Evolutionary conservation across 2,888 invertebrate species (phyloP).

Genomic region (Dromius quadrimaculatus): DNA sequence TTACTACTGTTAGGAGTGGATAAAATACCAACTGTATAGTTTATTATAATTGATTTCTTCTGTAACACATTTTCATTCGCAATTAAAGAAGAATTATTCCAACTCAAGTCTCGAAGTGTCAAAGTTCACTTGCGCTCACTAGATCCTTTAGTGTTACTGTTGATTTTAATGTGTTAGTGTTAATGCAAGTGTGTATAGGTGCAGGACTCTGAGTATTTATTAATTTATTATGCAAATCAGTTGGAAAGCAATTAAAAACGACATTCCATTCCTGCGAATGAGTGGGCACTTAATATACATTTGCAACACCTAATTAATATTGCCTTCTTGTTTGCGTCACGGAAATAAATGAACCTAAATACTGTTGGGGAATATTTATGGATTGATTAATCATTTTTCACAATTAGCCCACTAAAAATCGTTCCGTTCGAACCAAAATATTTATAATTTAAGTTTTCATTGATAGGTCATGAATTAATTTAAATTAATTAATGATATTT

Average conservation of each 20-base stretch:
- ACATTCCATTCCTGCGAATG: conserved; percentile 31
- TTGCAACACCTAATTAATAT: conserved; percentile 39
- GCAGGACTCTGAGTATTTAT: conserved; percentile 20
- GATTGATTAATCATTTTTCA: no score
- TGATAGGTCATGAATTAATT: no score
- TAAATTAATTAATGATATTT: no score
- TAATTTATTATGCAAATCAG: conserved; percentile 44
- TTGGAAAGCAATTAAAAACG: conserved; percentile 39
- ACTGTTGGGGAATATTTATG: neutral
- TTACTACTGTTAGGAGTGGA: no score
- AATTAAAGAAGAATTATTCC: conserved; percentile 13
- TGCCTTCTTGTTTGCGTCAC: conserved; percentile 28
- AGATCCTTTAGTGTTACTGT: neutral
- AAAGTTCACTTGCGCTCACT: conserved; percentile 9
- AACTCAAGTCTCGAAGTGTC: conserved; percentile 12
- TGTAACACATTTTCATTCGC: neutral
- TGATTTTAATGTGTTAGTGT: neutral
- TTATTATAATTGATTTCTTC: neutral
- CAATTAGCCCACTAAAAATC: no score
- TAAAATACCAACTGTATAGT: neutral
- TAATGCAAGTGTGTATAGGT: conserved; percentile 1
- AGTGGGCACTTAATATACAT: conserved; percentile 39
- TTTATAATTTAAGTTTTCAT: no score
- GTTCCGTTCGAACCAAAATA: no score
- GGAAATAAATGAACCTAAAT: conserved; percentile 26